phyloP scores from a whole-genome alignment of 1,140 invertebrate genomes.

The Pentalonia nigronervosa region DNA sequence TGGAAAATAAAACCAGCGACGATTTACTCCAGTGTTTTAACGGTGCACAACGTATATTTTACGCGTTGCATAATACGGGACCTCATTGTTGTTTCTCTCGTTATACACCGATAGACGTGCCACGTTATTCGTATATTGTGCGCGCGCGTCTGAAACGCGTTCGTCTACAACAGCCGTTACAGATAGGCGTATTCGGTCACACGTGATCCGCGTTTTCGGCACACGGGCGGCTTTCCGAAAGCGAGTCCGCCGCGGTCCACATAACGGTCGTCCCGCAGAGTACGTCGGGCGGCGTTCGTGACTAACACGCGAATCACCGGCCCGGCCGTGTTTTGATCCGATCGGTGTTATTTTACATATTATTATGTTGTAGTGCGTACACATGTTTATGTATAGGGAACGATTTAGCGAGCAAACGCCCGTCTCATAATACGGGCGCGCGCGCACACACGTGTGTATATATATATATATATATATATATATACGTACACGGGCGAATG shows the following conservation, averaged over 20 bases:
- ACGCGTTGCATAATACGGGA: neutral
- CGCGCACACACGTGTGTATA: too few relatives aligned
- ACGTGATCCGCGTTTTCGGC: neutral
- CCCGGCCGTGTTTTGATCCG: neutral
- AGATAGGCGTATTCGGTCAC: too few relatives aligned
- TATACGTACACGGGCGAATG: neutral
- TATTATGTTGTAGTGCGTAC: too few relatives aligned
- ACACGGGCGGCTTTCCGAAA: neutral
- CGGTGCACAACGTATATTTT: neutral
- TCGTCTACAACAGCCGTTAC: too few relatives aligned
- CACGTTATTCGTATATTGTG: neutral
- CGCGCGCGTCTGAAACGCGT: neutral
- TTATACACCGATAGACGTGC: constrained; percentile 6
- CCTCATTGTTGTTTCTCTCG: neutral
- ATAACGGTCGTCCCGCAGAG: neutral
- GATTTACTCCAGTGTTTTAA: neutral
- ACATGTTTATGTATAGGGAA: neutral
- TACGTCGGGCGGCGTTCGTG: neutral
- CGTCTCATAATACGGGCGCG: too few relatives aligned
- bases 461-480: too few relatives aligned
- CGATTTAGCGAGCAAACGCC: too few relatives aligned
- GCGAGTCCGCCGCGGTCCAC: neutral
- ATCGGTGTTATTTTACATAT: neutral
- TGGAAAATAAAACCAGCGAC: neutral
- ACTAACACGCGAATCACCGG: constrained; percentile 4